Percentiles rank a stretch among this genome's conserved stretches.
phyloP scores from a whole-genome alignment of 1,140 invertebrate species.

The Atta texana region DNA sequence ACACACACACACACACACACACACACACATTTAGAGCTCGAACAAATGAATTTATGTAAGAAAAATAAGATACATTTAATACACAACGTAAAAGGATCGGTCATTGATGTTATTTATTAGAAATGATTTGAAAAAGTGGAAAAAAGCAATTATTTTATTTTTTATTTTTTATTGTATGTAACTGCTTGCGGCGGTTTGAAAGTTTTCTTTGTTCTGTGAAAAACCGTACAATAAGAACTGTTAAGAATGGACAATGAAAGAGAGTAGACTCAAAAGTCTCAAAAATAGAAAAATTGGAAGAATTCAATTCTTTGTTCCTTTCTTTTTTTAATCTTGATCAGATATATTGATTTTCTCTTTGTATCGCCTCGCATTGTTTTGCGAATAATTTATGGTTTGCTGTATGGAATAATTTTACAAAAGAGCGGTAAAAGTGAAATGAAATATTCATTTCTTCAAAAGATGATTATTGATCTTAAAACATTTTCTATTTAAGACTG shows the following conservation, averaged over 20 bases:
- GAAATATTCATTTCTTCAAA: neutral
- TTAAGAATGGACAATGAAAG: constrained; percentile 35
- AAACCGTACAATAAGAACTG: constrained; percentile 15
- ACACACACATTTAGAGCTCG: neutral
- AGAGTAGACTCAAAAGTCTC: constrained; percentile 1
- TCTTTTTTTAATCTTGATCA: constrained; percentile 8
- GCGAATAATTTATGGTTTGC: neutral
- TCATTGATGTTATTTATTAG: neutral
- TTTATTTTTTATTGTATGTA: constrained; percentile 6
- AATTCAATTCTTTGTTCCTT: constrained; percentile 3
- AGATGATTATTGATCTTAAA: neutral
- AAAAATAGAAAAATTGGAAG: constrained; percentile 3
- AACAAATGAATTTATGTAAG: neutral
- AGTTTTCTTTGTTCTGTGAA: neutral
- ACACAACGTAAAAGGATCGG: neutral
- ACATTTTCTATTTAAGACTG: neutral
- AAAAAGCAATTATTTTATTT: neutral
- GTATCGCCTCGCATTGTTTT: neutral
- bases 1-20: no score
- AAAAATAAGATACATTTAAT: neutral
- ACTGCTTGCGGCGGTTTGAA: no score
- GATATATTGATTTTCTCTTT: constrained; percentile 44
- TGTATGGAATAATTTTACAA: neutral
- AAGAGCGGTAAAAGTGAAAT: neutral
- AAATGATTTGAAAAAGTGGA: neutral